Evolutionary conservation across 1,140 invertebrate genomes (phyloP).

Genomic region (Formica exsecta): DNA sequence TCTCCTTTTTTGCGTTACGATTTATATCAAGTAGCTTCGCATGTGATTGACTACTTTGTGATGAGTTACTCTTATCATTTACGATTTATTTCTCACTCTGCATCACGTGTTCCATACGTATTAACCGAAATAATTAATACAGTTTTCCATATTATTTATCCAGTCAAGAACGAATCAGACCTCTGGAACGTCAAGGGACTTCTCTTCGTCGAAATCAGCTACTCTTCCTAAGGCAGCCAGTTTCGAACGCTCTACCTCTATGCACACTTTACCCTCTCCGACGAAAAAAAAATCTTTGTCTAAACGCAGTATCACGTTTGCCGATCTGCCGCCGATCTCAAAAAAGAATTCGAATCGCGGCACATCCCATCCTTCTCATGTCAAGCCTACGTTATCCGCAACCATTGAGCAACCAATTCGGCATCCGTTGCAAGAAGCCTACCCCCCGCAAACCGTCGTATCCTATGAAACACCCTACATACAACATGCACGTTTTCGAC

Average conservation of each 20-base stretch:
- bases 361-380: conserved; percentile 17
- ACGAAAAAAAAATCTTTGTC: conserved; percentile 71
- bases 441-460: conserved; percentile 61
- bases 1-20: conserved; percentile 34
- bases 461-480: conserved; percentile 52
- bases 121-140: conserved; percentile 71
- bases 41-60: conserved; percentile 10
- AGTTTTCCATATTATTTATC: conserved; percentile 77
- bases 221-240: conserved; percentile 68
- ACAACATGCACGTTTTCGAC: conserved; percentile 74
- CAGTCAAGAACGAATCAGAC: conserved; percentile 80
- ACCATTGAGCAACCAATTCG: conserved; percentile 47
- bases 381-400: conserved; percentile 51
- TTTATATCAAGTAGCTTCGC: conserved; percentile 32
- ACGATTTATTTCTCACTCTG: conserved; percentile 19
- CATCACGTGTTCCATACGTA: neutral
- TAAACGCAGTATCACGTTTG: conserved; percentile 80
- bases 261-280: conserved; percentile 77
- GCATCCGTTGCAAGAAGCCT: conserved; percentile 71
- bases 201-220: conserved; percentile 71
- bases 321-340: conserved; percentile 75
- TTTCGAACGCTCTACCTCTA: conserved; percentile 73
- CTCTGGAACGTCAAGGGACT: conserved; percentile 82
- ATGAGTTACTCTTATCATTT: neutral
- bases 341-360: conserved; percentile 38